Conservation (phyloP, 1,140 invertebrate genomes). For the Aphelenchoides avenae region DNA sequence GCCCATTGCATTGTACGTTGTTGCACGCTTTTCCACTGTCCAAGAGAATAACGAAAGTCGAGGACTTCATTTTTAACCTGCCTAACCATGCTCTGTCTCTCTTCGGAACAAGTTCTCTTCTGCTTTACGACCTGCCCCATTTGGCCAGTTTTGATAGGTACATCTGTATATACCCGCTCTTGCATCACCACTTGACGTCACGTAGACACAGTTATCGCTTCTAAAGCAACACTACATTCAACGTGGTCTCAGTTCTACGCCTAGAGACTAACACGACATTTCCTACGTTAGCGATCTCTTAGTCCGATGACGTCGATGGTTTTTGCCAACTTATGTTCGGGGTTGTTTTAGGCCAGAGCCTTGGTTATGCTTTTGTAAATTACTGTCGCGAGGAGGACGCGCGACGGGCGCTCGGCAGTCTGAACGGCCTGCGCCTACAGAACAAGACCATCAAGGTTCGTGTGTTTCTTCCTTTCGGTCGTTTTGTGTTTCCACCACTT, state of each 20-base stretch:
- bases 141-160: slow-evolving; percentile 16
- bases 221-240: slow-evolving; percentile 1
- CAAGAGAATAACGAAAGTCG: no score
- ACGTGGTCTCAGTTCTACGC: no score
- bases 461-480: slow-evolving; percentile 25
- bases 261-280: no score
- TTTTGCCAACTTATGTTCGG: slow-evolving; percentile 32
- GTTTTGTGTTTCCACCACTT: slow-evolving; percentile 30
- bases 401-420: slow-evolving; percentile 90
- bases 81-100: no score
- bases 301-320: slow-evolving; percentile 2
- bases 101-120: no score
- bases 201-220: slow-evolving; percentile 6
- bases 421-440: slow-evolving; percentile 91
- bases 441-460: slow-evolving; percentile 98
- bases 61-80: no score
- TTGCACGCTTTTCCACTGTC: no score
- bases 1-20: no score
- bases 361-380: slow-evolving; percentile 98
- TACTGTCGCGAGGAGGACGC: slow-evolving; percentile 93
- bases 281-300: slow-evolving; percentile 9
- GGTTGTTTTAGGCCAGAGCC: slow-evolving; percentile 80
- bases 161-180: slow-evolving; percentile 32
- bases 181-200: neutral
- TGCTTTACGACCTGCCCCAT: no score